Evolutionary conservation across 2,888 invertebrate species (phyloP), one percentile per base, ranked within the genome.

Genomic region (Andrena fulva): DNA sequence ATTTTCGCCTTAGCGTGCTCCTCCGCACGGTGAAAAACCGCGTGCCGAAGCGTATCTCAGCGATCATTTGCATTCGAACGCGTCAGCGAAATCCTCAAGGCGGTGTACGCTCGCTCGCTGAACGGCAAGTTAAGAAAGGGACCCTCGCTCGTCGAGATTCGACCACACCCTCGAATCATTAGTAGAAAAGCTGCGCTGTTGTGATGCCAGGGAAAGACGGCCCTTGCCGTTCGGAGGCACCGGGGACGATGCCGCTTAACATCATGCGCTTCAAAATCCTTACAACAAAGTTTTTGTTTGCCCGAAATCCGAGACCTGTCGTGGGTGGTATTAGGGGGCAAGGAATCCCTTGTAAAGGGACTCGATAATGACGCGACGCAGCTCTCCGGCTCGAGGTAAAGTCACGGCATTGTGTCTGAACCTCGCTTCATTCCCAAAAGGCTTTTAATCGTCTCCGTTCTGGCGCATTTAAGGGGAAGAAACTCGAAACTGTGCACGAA

Each of bases 101-200:
- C 69, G 60, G 66, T 35, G 33, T 42, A 35, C 52, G 48, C 42
- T 66, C 56, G 20, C 29, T 27, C 27, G 33, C 1, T 27, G 52
- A 62, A 77, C n/a, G 68, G 2, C 31, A 67, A 52, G 50, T 62
- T 70, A 76, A 42, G 64, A 81, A 69, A 84, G 71, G 50, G 48
- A 67, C 74, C 77, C 71, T 73, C 74, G 72, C 62, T 75, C 56
- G 64, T 50, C 63, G 73, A 80, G 80, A 67, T 73, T 82, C 85
- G 72, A 76, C 84, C 84, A 79, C 78, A 85, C 84, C 74, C 89
- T 75, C 77, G 67, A 77, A 81, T 89, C 87, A 84, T 89, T 87
- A 87, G 85, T 80, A 77, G 80, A 85, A 89, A 81, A 86, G 89
- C 87, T 74, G 70, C 78, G 62, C 67, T 71, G 67, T 72, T 66